phyloP scores from a whole-genome alignment of 35 echinoderm and acorn worm species.

The Amphiura filiformis region DNA sequence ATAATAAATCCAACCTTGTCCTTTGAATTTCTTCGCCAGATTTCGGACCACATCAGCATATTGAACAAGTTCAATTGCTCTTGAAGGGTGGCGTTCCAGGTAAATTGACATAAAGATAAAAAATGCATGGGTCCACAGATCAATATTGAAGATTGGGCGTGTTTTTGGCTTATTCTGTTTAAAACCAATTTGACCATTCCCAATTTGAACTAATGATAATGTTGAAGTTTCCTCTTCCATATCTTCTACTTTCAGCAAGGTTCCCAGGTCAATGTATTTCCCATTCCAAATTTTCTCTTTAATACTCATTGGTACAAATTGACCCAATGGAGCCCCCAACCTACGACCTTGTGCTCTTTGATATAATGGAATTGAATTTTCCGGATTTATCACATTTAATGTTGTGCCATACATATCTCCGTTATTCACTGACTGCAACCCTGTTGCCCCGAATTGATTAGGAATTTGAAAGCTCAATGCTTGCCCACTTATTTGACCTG shows the following conservation, averaged over 20 bases:
- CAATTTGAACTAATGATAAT: not conserved
- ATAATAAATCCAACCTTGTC: not conserved
- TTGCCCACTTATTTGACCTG: too few relatives aligned
- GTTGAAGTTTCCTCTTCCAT: not conserved
- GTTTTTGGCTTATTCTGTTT: not conserved
- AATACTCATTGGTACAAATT: not conserved
- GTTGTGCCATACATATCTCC: too few relatives aligned
- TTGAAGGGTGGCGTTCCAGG: not conserved
- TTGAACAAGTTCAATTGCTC: constrained; percentile 11
- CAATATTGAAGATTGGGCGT: constrained; percentile 3
- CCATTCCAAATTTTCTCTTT: not conserved
- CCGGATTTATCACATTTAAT: too few relatives aligned
- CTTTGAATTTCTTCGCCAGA: not conserved
- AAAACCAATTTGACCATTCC: not conserved
- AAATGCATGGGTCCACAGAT: constrained; percentile 24
- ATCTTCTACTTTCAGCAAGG: not conserved
- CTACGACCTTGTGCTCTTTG: not conserved
- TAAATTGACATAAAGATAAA: constrained; percentile 15
- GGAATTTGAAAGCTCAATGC: too few relatives aligned
- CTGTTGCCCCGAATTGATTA: too few relatives aligned
- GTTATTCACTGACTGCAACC: too few relatives aligned
- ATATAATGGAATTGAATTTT: too few relatives aligned
- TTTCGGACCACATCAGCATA: constrained; percentile 10
- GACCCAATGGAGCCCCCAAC: not conserved
- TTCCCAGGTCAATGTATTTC: not conserved